These are phyloP conservation scores for Tyria jacobaeae DNA, from an alignment of 2,888 invertebrate genomes.

Conservation along the genomic window DNA sequence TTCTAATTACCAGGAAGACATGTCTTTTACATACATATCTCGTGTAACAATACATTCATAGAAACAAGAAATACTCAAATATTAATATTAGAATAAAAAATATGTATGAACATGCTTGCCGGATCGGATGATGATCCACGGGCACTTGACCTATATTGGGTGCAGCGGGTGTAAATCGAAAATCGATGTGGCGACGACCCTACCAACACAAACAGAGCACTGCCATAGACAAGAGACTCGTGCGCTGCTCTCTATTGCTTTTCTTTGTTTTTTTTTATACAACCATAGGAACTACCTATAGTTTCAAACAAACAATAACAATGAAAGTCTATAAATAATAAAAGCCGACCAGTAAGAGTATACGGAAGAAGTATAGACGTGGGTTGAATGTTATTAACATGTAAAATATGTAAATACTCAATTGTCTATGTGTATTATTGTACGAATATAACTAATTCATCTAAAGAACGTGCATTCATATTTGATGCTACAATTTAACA, in stretches of 20 bases:
- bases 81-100: conserved; percentile 12
- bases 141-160: conserved; percentile 82
- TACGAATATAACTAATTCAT: not conserved
- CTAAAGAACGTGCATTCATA: not conserved
- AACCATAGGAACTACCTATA: not conserved
- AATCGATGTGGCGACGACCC: conserved; percentile 80
- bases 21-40: too few species aligned
- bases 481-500: too few species aligned
- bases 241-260: conserved; percentile 53
- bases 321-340: not conserved
- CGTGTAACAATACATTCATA: too few species aligned
- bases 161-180: conserved; percentile 81
- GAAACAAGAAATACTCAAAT: conserved; percentile 1
- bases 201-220: conserved; percentile 48
- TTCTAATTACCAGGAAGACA: too few species aligned
- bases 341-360: not conserved
- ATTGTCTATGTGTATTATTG: not conserved
- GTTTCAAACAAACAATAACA: not conserved
- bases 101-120: conserved; percentile 18
- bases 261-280: not conserved
- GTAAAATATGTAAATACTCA: not conserved
- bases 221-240: conserved; percentile 54
- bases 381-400: not conserved
- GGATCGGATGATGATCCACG: conserved; percentile 55
- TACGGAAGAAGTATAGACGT: not conserved